Evolutionary conservation across 1,140 invertebrate species (phyloP), one percentile per base, ranked within the genome.

Genomic region (Drosophila rufa): DNA sequence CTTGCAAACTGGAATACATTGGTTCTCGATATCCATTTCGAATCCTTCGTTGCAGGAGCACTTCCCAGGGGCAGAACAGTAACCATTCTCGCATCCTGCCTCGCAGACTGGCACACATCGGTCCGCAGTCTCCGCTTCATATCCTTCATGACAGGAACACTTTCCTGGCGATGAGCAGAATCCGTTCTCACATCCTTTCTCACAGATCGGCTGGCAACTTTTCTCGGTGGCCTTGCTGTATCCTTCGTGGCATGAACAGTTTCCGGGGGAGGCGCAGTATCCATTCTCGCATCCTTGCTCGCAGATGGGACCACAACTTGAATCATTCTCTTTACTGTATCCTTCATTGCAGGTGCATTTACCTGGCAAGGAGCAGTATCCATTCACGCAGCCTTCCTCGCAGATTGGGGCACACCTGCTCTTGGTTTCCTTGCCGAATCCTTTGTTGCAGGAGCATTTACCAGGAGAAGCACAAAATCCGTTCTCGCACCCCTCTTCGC

Each of bases 231-330:
- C 47, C 6, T 38, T 56, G 1, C 0, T 27, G 5, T 57, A 75
- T 0, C 69, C 75, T 11, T 51, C 36, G 9, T 43, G 30, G 11
- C 79, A 80, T 1, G 47, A 50, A 19, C 79, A 80, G 1, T 38
- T 60, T 30, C 45, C 62, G 1, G 75, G 75, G 3, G 45, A 42
- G 12, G 30, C 40, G 9, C 79, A 80, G n/a, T 38, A 51, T 12
- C 79, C 79, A 12, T 80, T 80, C 9, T 58, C 30, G 51, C 79
- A 80, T 7, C 73, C 77, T 3, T 27, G 25, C 0, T 57, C 25
- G n/a, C 79, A 81, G 1, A 70, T 40, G 1, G 73, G 73, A 1
- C 2, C 42, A 15, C 69, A 73, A 15, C 8, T 65, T n/a, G 38
- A 40, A 19, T 58, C 55, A 19, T 3, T 59, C 11, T 42, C 56